phyloP scores from a whole-genome alignment of 2,113 vertebrate species.

The Dipodomys spectabilis region DNA sequence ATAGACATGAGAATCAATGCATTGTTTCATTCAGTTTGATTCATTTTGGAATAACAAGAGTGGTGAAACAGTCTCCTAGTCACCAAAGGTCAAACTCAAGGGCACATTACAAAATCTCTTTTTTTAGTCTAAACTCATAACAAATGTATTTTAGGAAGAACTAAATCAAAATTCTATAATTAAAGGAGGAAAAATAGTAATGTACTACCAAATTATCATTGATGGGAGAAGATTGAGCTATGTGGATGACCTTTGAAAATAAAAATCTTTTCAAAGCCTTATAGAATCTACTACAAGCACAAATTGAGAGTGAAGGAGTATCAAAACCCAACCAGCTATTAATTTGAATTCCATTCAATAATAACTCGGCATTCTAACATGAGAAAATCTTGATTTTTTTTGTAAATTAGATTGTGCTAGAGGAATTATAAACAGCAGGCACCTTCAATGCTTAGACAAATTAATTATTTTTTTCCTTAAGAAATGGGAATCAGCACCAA shows the following conservation, averaged over 20 bases:
- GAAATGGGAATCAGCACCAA: not conserved
- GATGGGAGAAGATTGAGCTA: not conserved
- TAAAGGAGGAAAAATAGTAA: not conserved
- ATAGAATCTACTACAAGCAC: not conserved
- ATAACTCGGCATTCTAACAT: constrained; percentile 17
- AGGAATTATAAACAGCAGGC: constrained; percentile 38
- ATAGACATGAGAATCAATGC: not conserved
- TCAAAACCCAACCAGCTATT: constrained; percentile 29
- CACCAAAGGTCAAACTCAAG: not conserved
- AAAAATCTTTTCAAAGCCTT: constrained; percentile 15
- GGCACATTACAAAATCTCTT: not conserved
- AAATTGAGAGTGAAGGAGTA: not conserved
- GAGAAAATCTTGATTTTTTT: constrained; percentile 6
- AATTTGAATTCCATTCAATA: constrained; percentile 34
- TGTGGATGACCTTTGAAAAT: not conserved
- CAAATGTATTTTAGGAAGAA: constrained; percentile 13
- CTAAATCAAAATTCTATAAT: not conserved
- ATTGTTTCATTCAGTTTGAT: not conserved
- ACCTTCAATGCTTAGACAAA: not conserved
- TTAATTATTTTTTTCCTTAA: not conserved
- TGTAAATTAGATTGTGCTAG: constrained; percentile 31
- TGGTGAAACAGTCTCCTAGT: not conserved
- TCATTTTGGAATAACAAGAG: constrained; percentile 13
- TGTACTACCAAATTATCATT: not conserved
- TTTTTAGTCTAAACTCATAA: not conserved